A percentile compares a stretch with the other conserved stretches of the same genome.
Conservation (phyloP, 2,888 invertebrate species). For the Pristionchus arcanus region DNA sequence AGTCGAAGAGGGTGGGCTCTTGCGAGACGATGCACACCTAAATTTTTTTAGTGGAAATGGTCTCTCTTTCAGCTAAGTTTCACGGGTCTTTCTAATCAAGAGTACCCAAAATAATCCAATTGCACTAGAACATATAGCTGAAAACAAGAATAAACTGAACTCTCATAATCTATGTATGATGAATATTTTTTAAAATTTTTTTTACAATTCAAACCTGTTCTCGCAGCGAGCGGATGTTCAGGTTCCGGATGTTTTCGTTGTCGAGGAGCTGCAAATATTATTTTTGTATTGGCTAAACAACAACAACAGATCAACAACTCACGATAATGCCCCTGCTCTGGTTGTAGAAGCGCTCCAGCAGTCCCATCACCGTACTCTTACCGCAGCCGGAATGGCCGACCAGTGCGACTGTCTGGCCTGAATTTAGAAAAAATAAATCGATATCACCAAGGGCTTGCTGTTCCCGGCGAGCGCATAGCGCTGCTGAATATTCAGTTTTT, state of each 20-base stretch:
- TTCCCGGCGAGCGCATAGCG: too few relatives aligned
- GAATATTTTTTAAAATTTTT: too few relatives aligned
- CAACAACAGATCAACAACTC: slow-evolving; percentile 65
- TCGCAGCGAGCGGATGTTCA: slow-evolving; percentile 86
- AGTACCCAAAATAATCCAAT: not conserved
- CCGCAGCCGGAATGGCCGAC: slow-evolving; percentile 78
- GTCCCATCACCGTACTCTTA: slow-evolving; percentile 80
- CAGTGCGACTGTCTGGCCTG: slow-evolving; percentile 76
- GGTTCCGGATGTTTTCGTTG: slow-evolving; percentile 83
- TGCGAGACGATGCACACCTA: slow-evolving; percentile 57
- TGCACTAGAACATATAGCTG: too few relatives aligned
- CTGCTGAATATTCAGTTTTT: too few relatives aligned
- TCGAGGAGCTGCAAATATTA: slow-evolving; percentile 81
- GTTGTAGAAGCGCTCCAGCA: slow-evolving; percentile 90
- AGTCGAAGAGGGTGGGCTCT: slow-evolving; percentile 72
- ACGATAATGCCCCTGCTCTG: slow-evolving; percentile 85
- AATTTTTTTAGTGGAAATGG: not conserved
- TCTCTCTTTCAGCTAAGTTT: not conserved
- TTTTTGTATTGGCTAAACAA: not conserved
- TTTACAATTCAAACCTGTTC: slow-evolving; percentile 82
- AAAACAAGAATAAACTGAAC: not conserved
- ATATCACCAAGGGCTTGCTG: slow-evolving; percentile 56
- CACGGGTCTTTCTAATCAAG: not conserved
- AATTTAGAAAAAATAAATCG: not conserved
- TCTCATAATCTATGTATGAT: too few relatives aligned